Evolutionary conservation across 2,888 invertebrate species (phyloP).

Genomic region (Gnatocerus cornutus): DNA sequence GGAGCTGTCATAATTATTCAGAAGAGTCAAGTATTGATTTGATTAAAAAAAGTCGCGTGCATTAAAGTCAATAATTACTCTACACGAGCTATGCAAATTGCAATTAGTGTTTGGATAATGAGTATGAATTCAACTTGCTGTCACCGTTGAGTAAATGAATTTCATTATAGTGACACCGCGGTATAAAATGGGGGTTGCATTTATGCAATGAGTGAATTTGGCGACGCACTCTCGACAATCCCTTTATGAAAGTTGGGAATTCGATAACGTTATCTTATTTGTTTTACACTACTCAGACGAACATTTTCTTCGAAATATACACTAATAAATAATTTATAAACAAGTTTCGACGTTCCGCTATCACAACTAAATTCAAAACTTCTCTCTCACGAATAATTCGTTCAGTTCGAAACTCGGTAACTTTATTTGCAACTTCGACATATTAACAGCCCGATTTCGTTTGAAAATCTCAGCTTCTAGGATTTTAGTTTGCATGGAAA

Average conservation of each 20-base stretch:
- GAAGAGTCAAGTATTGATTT: not conserved
- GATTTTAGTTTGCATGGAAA: conserved; percentile 8
- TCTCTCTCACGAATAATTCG: conserved; percentile 41
- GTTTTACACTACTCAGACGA: not conserved
- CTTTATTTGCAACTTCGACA: conserved; percentile 36
- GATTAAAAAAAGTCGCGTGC: conserved; percentile 3
- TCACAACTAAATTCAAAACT: conserved; percentile 39
- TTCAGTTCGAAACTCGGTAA: conserved; percentile 28
- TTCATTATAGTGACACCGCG: conserved; percentile 16
- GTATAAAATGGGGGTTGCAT: too few species aligned
- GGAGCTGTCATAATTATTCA: not conserved
- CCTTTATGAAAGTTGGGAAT: not conserved
- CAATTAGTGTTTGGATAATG: conserved; percentile 28
- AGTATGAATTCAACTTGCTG: conserved; percentile 22
- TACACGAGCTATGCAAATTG: conserved; percentile 25
- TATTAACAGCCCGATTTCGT: conserved; percentile 42
- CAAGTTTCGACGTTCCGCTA: conserved; percentile 40
- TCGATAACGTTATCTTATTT: conserved; percentile 10
- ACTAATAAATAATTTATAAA: conserved; percentile 44
- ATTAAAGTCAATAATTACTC: conserved; percentile 17
- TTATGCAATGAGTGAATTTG: too few species aligned
- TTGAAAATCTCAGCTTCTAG: conserved; percentile 35
- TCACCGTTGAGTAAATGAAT: conserved; percentile 1
- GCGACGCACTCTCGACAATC: not conserved
- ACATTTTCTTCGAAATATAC: conserved; percentile 26